phyloP scores from a whole-genome alignment of 2,888 invertebrate genomes.

The Plebejus anna region DNA sequence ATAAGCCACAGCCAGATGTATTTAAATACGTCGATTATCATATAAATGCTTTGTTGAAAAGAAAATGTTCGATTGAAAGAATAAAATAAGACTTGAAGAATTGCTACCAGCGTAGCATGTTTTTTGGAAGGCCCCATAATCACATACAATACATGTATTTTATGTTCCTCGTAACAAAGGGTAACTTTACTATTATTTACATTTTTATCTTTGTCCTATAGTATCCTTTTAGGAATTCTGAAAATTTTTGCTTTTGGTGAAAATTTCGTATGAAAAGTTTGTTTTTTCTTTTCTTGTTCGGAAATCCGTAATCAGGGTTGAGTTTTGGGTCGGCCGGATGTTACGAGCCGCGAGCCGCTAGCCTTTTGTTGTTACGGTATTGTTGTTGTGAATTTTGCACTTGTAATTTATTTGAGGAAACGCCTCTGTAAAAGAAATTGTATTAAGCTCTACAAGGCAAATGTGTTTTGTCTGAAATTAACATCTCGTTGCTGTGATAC shows the following conservation, averaged over 20 bases:
- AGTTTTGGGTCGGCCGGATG: constrained; percentile 79
- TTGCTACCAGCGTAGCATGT: background rate
- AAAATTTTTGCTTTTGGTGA: background rate
- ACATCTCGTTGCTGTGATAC: constrained; percentile 50
- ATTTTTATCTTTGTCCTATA: constrained; percentile 2
- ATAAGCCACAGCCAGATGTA: constrained; percentile 63
- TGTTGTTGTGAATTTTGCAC: constrained; percentile 80
- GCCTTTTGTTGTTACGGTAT: constrained; percentile 78
- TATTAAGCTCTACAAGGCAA: constrained; percentile 75
- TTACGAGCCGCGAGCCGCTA: constrained; percentile 75
- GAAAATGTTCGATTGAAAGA: constrained; percentile 60
- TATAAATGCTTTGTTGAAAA: constrained; percentile 56
- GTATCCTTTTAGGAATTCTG: background rate
- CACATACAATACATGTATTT: background rate
- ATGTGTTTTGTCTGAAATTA: constrained; percentile 74
- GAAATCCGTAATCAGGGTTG: constrained; percentile 79
- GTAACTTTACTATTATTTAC: constrained; percentile 7
- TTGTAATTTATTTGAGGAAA: constrained; percentile 80
- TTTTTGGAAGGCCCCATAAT: background rate
- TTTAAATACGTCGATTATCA: constrained; percentile 69
- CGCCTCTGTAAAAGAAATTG: constrained; percentile 77
- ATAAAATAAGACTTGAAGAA: constrained; percentile 46
- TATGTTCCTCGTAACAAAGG: background rate
- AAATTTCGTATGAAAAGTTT: constrained; percentile 33
- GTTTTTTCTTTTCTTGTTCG: constrained; percentile 72